A percentile compares a stretch with the other conserved stretches of the same genome.
Evolutionary conservation across 92 coral and sea anemone species (phyloP).

Genomic region (Metridium senile): DNA sequence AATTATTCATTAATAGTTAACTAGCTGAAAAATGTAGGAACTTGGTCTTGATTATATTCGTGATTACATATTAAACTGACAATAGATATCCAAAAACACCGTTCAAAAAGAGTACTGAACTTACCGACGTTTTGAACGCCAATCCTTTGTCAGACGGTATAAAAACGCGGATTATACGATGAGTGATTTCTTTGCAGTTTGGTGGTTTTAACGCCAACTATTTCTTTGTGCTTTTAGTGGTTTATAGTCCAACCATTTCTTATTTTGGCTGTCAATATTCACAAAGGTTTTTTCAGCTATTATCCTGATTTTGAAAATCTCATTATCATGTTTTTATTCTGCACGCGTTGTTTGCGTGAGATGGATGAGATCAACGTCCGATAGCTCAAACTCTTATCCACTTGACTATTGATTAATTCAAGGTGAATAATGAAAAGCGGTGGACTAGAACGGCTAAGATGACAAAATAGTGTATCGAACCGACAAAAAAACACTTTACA

Average conservation of each 20-base stretch:
- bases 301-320: not conserved
- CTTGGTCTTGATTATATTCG: no score
- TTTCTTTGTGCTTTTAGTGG: not conserved
- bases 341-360: not conserved
- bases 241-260: no score
- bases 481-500: not conserved
- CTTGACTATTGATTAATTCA: conserved; percentile 1
- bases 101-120: not conserved
- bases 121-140: not conserved
- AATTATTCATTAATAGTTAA: not conserved
- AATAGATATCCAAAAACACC: no score
- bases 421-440: not conserved
- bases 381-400: not conserved
- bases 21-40: not conserved
- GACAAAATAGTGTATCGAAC: not conserved
- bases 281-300: not conserved
- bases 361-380: not conserved
- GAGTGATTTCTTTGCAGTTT: not conserved
- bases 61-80: no score
- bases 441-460: not conserved
- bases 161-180: not conserved
- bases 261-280: not conserved
- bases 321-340: not conserved
- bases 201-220: not conserved
- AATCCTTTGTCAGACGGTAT: not conserved